phyloP scores from a whole-genome alignment of 2,888 invertebrate genomes.

The Microplitis deprimator region DNA sequence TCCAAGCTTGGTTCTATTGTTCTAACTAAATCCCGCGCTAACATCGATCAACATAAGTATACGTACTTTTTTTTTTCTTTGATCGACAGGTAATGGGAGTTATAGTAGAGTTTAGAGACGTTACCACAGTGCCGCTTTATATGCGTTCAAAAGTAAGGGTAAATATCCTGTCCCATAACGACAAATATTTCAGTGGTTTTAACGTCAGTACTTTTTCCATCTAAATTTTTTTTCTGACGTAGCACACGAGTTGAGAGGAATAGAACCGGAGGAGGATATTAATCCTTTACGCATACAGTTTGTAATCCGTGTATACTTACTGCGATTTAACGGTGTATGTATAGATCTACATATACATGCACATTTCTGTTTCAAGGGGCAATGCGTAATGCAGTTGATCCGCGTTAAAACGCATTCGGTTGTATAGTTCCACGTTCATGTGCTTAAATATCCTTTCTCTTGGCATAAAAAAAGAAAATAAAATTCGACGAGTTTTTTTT shows the following conservation, averaged over 20 bases:
- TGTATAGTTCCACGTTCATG: conserved; percentile 57
- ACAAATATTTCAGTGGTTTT: conserved; percentile 52
- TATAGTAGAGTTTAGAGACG: conserved; percentile 59
- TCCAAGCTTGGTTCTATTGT: conserved; percentile 16
- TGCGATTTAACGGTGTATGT: conserved; percentile 48
- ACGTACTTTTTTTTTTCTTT: conserved; percentile 62
- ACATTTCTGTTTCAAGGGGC: conserved; percentile 14
- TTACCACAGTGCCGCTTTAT: background rate
- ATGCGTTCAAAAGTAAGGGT: conserved; percentile 31
- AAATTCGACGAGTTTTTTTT: conserved; percentile 40
- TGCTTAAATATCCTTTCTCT: conserved; percentile 52
- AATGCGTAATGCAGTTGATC: conserved; percentile 66
- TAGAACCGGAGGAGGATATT: conserved; percentile 44
- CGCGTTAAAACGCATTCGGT: conserved; percentile 68
- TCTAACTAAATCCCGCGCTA: conserved; percentile 64
- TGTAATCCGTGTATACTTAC: conserved; percentile 64
- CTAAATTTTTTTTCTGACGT: conserved; percentile 35
- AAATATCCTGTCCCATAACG: conserved; percentile 57
- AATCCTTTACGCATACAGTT: conserved; percentile 69
- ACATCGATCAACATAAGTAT: conserved; percentile 62
- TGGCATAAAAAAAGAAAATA: conserved; percentile 51
- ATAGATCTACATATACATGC: conserved; percentile 33
- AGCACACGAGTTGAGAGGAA: conserved; percentile 18
- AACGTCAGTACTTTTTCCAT: conserved; percentile 63
- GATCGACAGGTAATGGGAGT: conserved; percentile 70